Percentiles rank a stretch among this genome's conserved stretches.
Conservation (phyloP, 2,888 invertebrate species). For the Clostera curtula region DNA sequence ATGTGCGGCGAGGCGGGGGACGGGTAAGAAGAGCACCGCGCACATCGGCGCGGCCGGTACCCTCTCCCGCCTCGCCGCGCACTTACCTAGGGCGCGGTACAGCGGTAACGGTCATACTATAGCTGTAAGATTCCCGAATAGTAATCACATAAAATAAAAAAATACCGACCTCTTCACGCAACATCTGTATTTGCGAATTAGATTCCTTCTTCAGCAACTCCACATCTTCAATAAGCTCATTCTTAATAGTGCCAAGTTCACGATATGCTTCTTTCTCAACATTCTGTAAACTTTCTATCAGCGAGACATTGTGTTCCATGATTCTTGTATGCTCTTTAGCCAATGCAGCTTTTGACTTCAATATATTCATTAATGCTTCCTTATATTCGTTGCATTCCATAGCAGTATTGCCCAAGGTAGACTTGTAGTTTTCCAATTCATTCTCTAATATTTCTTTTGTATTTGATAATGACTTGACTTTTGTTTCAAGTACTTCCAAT, state of each 20-base stretch:
- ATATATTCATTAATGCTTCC: constrained; percentile 61
- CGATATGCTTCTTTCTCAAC: constrained; percentile 66
- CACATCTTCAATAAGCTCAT: constrained; percentile 64
- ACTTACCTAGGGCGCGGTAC: too few species aligned
- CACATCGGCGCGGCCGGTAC: too few species aligned
- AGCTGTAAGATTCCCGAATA: too few species aligned
- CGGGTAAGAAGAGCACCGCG: too few species aligned
- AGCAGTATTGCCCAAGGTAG: constrained; percentile 44
- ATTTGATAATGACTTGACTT: constrained; percentile 41
- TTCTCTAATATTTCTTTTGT: constrained; percentile 50
- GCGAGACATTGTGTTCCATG: constrained; percentile 65
- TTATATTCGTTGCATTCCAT: constrained; percentile 65
- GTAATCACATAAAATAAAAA: background rate
- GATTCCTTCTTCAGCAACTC: constrained; percentile 62
- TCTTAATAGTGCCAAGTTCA: constrained; percentile 60
- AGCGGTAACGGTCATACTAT: too few species aligned
- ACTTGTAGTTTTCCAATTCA: constrained; percentile 50
- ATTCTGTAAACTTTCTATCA: constrained; percentile 64
- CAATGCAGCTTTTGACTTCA: constrained; percentile 62
- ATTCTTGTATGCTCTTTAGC: constrained; percentile 64
- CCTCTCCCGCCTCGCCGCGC: too few species aligned
- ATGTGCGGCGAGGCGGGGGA: too few species aligned
- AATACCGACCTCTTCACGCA: constrained; percentile 53
- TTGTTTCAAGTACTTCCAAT: constrained; percentile 70
- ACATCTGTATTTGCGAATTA: constrained; percentile 50